phyloP scores from a whole-genome alignment of 2,797 vertebrate species.

The Synaphobranchus kaupii region DNA sequence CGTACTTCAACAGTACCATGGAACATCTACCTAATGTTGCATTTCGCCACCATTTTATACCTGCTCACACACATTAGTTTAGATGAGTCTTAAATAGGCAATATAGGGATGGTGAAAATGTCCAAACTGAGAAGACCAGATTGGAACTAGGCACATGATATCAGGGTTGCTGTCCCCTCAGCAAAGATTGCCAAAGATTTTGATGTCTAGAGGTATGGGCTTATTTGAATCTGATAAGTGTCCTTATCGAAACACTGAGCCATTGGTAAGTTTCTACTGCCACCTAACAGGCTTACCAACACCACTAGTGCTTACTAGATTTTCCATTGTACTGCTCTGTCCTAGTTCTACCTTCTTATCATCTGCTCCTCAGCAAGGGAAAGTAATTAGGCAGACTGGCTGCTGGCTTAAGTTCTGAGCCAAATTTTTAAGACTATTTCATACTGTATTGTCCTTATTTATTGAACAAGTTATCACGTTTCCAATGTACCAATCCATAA shows the following conservation, averaged over 20 bases:
- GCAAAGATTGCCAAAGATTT: not conserved
- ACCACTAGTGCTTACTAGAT: not conserved
- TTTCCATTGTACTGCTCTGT: not conserved
- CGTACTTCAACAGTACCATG: not conserved
- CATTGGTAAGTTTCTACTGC: not conserved
- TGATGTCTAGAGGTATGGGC: not conserved
- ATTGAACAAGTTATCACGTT: not conserved
- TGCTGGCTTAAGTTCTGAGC: not conserved
- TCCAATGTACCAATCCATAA: not conserved
- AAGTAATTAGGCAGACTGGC: not conserved
- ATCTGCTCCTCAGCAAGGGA: not conserved
- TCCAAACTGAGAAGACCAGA: not conserved
- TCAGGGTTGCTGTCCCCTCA: not conserved
- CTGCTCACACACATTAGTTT: not conserved
- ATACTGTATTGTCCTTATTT: not conserved
- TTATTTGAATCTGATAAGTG: not conserved
- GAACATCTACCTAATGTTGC: not conserved
- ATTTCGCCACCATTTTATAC: not conserved
- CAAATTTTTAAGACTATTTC: not conserved
- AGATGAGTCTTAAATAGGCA: not conserved
- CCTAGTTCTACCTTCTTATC: not conserved
- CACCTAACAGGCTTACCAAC: not conserved
- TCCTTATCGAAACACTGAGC: not conserved
- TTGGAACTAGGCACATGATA: not conserved
- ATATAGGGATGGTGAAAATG: conserved; percentile 4